Evolutionary conservation across 1,140 invertebrate genomes (phyloP), one percentile per base, ranked within the genome.

Genomic region (Paracyclopina nana): DNA sequence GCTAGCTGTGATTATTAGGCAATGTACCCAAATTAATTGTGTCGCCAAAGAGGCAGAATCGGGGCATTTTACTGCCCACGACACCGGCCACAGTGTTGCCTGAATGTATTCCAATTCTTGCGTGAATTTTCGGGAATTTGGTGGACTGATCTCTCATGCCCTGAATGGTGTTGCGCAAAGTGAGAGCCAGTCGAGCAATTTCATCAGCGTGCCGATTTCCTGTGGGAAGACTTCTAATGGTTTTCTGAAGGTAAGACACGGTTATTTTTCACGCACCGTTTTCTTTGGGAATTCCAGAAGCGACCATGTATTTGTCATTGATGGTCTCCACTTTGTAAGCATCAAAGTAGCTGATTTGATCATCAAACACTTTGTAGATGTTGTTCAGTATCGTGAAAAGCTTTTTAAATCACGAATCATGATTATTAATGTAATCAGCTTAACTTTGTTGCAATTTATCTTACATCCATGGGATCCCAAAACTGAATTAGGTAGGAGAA

Each of bases 171-270:
- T 76, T 71, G 2, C 92, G 68, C 28, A 95, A 66, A 59, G 82
- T 76, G 26, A 94, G 65, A 0, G 87, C 85, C 85, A 95, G 87
- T 1, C 79, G 80, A 8, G 86, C 86, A 54, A 94, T 84, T 69
- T 94, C 86, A 0, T 77, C 80, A 1, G 86, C 87, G 61, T 95
- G 88, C 43, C 77, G 68, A 51, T 77, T 77, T 0, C 78, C 82
- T 62, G 92, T 94, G n/a, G n/a, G n/a, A n/a, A n/a, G n/a, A n/a
- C n/a, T n/a, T n/a, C n/a, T n/a, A n/a, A n/a, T n/a, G n/a, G n/a
- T n/a, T n/a, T n/a, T n/a, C n/a, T n/a, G n/a, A n/a, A n/a, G n/a
- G n/a, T n/a, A 6, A 49, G 20, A 27, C 31, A 26, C 18, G 62
- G 63, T 52, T 58, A 57, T 56, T 67, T 63, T 2, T 67, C 55